Base-by-base conservation (phyloP, 1,140 invertebrate species). In the Pseudobourletiella spinata region DNA sequence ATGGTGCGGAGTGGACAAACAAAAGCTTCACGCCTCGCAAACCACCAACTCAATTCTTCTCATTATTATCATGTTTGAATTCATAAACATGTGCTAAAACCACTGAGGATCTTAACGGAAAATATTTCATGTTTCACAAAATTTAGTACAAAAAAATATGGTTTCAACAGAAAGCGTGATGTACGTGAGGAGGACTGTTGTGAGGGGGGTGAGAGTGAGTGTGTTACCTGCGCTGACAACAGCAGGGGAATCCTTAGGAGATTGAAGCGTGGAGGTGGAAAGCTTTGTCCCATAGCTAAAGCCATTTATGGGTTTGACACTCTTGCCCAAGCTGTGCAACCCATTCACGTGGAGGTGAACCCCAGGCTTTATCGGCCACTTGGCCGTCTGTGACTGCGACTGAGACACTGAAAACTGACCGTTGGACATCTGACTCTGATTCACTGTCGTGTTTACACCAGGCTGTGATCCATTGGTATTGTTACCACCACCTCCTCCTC, bases 301-400 rank as follows among this genome's bases (percentile, higher is more conserved):
- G 22, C 70, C 70, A 50, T 69, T 69, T 8, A 71, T 68, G 28
- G 71, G 67, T 30, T 57, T 74, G 57, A 66, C 70, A 46, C 71
- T 68, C 60, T 71, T 68, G 15, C 74, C 75, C 46, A 85, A 77
- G 64, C 81, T 83, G 71, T 84, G 81, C 62, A 82, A 79, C 70
- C 82, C 84, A 77, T 89, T 90, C 35, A 91, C 85, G 75, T 91
- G 89, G 46, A 70, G 51, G 59, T 91, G 79, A 44, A 92, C 88
- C 28, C 89, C 90, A 1, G 89, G 89, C 71, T 88, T 86, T 59
- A 91, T 76, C 26, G 90, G 89, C 89, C 89, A 93, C 71, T 88
- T 65, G 74, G 76, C 68, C 66, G 72, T 60, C 66, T 62, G 71
- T 74, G 60, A 71, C 29, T 61, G 51, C 42, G 61, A 57, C 16